These are phyloP conservation scores for Phymastichus coffea DNA, from an alignment of 1,140 invertebrate species.

Conservation along the genomic window DNA sequence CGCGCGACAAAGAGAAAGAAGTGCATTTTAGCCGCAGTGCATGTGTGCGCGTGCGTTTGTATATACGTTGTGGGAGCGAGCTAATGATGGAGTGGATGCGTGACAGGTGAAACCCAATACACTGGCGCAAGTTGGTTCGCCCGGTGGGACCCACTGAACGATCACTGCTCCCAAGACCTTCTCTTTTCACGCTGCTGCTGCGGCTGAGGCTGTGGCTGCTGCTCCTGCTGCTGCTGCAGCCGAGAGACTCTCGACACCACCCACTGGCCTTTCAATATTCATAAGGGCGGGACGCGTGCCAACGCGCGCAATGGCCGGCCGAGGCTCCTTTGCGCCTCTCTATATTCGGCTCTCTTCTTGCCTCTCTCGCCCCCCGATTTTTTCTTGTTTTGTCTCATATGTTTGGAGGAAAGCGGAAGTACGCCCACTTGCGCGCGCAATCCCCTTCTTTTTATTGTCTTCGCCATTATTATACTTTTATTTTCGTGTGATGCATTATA, in stretches of 20 bases:
- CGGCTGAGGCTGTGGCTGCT: slow-evolving; percentile 9
- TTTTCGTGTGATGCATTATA: no score
- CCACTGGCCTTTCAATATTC: slow-evolving; percentile 28
- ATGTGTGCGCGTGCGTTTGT: no score
- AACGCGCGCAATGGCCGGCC: neutral
- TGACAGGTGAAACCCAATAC: slow-evolving; percentile 53
- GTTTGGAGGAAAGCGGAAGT: slow-evolving; percentile 12
- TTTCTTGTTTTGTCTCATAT: neutral
- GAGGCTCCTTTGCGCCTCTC: neutral
- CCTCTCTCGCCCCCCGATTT: no score
- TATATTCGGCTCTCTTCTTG: neutral
- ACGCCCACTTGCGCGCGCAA: neutral
- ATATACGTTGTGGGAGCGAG: no score
- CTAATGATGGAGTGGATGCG: slow-evolving; percentile 53
- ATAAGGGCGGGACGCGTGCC: neutral
- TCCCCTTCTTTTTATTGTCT: neutral
- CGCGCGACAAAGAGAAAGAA: neutral
- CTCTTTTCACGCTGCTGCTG: slow-evolving; percentile 9
- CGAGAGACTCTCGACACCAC: slow-evolving; percentile 36
- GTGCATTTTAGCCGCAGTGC: no score
- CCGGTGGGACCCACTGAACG: slow-evolving; percentile 39
- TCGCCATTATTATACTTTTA: no score
- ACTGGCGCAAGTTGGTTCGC: no score
- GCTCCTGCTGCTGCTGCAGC: slow-evolving; percentile 28
- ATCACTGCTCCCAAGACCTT: slow-evolving; percentile 43